Evolutionary conservation across 2,888 invertebrate genomes (phyloP), one percentile per base, ranked within the genome.

Genomic region (Phortica magna): DNA sequence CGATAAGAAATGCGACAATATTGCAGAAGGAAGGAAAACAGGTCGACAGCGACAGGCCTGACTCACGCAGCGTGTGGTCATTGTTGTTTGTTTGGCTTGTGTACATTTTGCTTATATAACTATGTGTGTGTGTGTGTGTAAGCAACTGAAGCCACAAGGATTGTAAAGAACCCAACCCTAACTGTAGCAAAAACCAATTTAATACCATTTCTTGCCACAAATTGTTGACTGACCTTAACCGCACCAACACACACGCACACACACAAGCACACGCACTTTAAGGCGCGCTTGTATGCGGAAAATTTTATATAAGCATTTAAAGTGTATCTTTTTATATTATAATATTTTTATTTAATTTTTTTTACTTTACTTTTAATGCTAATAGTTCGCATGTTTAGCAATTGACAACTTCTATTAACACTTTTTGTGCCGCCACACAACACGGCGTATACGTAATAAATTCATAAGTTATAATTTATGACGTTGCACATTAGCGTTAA

Each of bases 51-150:
- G 19, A 9, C 22, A 17, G 19, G 61, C 22, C 19, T 19, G 59
- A 71, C 70, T 55, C 14, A 71, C 31, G 2, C 70, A 70, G 70
- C 31, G 19, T 42, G 19, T 53, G 70, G 22, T 70, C 48, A 19
- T 70, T 43, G 70, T 71, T 70, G 68, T 55, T 31, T 71, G 55
- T 71, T 71, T 71, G 31, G 31, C 53, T 71, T 71, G 55, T 71
- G 22, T 7, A 31, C 31, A 31, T 31, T 31, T 31, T 31, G 31
- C 48, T 48, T 48, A 14, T 12, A 14, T 14, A 5, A 2, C 10
- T 2, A 7, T 48, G 14, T 48, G 14, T 48, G 48, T 48, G 14
- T 48, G 48, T 48, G 48, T 48, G 14, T 48, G 48, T 14, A 48
- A 14, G 48, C 14, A 48, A 48, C 9, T 48, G 10, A 48, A 48